Base-by-base conservation (phyloP, 2,113 vertebrate species). In the Irena cyanogastra region DNA sequence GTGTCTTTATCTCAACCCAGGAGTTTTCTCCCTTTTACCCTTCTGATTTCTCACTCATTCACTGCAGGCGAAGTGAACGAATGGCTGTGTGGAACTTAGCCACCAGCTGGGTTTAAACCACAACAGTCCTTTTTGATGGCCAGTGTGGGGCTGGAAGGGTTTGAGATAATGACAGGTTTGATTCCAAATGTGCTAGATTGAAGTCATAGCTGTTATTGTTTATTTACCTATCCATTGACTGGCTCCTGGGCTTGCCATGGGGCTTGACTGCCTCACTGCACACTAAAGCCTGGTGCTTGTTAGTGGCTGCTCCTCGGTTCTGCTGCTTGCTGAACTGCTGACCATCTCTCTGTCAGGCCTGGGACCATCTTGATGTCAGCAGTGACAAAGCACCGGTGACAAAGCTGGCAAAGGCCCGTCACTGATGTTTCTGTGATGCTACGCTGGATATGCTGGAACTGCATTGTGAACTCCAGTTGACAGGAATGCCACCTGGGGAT, bases 41-140 rank as follows among this genome's bases (percentile, higher is more conserved):
- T 57, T 81, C 16, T 44, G 59, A 72, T 59, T 28, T 82, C 60
- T 60, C 33, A 33, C 52, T 81, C 13, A 27, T 30, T 49, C 3
- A 2, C 50, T 41, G 30, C 6, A 7, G 42, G 30, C 21, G 16
- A 30, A 64, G 21, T 10, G 21, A 71, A 54, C 0, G 0, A 61
- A 19, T 4, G 12, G 18, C 64, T n/a, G 23, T 13, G 19, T 41
- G 30, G 13, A 0, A 0, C 35, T 71, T n/a, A 35, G 49, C 30
- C 3, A 2, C 16, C 35, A 71, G n/a, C 31, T 42, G 31, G 42
- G 31, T 21, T 50, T 64, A 72, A 64, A 49, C 42, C 66, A 71
- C 26, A 27, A 11, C 4, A 31, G 22, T 42, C 35, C 14, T 50
- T 57, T 47, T 18, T 31, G 42, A 64, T 49, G 57, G 42, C 35